Conservation (phyloP, 2,797 vertebrate genomes). For the Chaetophractus vellerosus region DNA sequence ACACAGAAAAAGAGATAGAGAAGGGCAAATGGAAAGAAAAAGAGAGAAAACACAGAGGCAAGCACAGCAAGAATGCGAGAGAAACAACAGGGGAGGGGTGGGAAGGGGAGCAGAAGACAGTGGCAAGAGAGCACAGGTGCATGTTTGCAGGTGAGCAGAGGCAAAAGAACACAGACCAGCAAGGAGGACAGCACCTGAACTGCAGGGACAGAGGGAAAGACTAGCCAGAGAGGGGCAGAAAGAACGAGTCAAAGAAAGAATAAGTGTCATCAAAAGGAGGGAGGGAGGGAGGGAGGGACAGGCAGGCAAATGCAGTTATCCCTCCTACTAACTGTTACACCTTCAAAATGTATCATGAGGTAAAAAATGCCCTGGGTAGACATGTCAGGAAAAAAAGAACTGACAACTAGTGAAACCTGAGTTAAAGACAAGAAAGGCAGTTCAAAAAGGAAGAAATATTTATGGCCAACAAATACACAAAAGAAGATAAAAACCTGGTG, state of each 20-base stretch:
- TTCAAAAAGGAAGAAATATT: neutral
- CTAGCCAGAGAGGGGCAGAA: neutral
- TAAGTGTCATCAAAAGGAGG: neutral
- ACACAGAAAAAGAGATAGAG: neutral
- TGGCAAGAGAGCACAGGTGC: neutral
- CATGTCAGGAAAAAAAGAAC: neutral
- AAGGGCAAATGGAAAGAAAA: neutral
- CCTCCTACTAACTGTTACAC: neutral
- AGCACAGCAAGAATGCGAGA: neutral
- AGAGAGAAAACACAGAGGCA: neutral
- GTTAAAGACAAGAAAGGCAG: neutral
- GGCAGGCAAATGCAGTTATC: neutral
- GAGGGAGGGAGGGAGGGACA: too few species aligned
- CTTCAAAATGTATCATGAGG: neutral
- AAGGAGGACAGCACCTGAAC: neutral
- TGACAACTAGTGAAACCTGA: neutral
- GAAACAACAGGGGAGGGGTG: neutral
- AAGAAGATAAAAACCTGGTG: constrained; percentile 20
- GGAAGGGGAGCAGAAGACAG: neutral
- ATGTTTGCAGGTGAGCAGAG: neutral
- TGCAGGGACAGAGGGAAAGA: neutral
- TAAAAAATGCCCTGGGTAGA: neutral
- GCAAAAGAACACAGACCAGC: neutral
- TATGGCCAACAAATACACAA: neutral
- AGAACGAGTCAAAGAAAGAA: neutral